Percentiles rank a stretch among this genome's conserved stretches.
These are phyloP conservation scores for Laticauda colubrina DNA, from an alignment of 2,113 vertebrate species.

Conservation along the genomic window DNA sequence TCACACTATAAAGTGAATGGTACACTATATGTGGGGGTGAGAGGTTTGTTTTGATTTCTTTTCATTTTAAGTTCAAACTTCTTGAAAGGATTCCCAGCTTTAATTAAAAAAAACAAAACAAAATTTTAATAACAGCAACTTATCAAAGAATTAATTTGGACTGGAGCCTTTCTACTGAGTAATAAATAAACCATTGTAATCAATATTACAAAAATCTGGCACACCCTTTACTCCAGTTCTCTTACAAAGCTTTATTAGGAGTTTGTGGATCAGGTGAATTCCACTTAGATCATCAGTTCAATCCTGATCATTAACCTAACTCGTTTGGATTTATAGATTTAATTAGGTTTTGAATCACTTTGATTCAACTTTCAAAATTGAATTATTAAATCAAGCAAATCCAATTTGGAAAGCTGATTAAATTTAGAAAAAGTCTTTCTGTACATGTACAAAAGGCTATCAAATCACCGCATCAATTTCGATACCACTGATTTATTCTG, in stretches of 20 bases:
- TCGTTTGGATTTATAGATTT: not conserved
- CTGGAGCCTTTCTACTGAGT: constrained; percentile 36
- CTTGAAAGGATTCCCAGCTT: constrained; percentile 4
- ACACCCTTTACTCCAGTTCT: constrained; percentile 40
- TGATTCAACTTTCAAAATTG: not conserved
- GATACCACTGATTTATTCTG: not conserved
- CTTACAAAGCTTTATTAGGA: not conserved
- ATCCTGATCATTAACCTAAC: not conserved
- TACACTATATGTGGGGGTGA: not conserved
- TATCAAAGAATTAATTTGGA: constrained; percentile 58
- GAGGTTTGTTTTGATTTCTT: constrained; percentile 29
- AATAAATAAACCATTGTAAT: too few relatives aligned
- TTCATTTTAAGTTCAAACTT: not conserved
- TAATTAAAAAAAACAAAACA: constrained; percentile 13
- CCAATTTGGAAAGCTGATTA: not conserved
- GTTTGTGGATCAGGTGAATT: not conserved
- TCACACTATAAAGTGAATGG: not conserved
- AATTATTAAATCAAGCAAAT: not conserved
- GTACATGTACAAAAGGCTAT: not conserved
- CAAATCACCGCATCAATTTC: not conserved
- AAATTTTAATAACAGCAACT: constrained; percentile 55
- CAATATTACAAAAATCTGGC: constrained; percentile 17
- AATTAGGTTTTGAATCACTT: not conserved
- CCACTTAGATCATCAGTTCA: not conserved
- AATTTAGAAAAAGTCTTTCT: not conserved